Base-by-base conservation (phyloP, 2,797 vertebrate species). In the Margarornis squamiger region DNA sequence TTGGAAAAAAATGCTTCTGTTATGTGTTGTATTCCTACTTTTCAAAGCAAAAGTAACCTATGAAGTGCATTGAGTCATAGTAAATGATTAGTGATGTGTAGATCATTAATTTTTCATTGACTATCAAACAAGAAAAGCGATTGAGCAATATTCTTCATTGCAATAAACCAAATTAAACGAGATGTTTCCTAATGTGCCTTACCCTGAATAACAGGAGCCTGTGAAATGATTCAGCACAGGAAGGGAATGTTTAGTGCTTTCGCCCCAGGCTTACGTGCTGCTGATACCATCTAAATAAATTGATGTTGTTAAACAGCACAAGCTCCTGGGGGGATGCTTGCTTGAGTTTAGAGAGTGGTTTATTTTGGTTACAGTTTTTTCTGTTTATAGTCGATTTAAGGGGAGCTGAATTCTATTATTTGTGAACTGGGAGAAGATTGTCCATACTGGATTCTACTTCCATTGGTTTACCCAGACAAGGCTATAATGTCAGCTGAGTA, bases 281-380 rank as follows among this genome's bases (percentile, higher is more conserved):
- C 30, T 73, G 88, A 92, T 49, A 65, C 14, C 54, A 61, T 84
- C 71, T 46, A n/a, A 86, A 68, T 61, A 65, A 95, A 96, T 15
- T 52, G n/a, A 63, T 92, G 62, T 49, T 83, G 27, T 79, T 94
- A 79, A 59, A 73, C 32, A 76, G 74, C 10, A 6, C 24, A 57
- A 24, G 12, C 16, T 88, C 82, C 88, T 55, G 7, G 14, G 63
- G 75, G 62, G 8, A 59, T 55, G 9, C 70, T 86, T 48, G 11
- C 77, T 92, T 45, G 30, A 29, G 6, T 90, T 90, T 86, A 73
- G 52, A 73, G 38, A 48, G 51, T 27, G 46, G 76, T 92, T 95
- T 74, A 55, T 92, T 93, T 90, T 95, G 51, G 70, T 92, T 88
- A 45, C 88, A 70, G 51, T 15, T 67, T 84, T 92, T 92, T 70